These are phyloP conservation scores for Heterocephalus glaber DNA, from an alignment of 2,113 vertebrate species.

Conservation along the genomic window DNA sequence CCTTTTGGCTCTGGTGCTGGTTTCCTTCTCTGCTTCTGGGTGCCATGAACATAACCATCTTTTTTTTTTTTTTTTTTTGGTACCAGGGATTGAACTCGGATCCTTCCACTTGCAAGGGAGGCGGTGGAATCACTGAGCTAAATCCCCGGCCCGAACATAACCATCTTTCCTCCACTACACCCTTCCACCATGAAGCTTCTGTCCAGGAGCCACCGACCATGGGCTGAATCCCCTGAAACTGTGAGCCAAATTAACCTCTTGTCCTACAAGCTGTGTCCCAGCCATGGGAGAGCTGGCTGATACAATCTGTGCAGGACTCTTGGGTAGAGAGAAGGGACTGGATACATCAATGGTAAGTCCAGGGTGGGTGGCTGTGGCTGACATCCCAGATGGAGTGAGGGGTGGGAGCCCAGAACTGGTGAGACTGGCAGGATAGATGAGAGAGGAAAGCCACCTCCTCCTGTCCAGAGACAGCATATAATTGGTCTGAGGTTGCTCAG, in stretches of 20 bases:
- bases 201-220: not conserved
- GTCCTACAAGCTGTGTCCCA: not conserved
- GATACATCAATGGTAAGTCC: not conserved
- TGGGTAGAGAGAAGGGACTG: not conserved
- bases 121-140: too few relatives aligned
- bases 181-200: not conserved
- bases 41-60: not conserved
- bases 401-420: not conserved
- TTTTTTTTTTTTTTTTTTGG: too few relatives aligned
- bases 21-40: not conserved
- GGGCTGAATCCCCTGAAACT: not conserved
- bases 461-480: not conserved
- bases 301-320: not conserved
- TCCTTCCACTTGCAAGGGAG: too few relatives aligned
- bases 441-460: rapidly evolving
- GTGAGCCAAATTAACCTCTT: not conserved
- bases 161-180: not conserved
- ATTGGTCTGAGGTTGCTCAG: not conserved
- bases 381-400: not conserved
- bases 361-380: not conserved
- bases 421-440: not conserved
- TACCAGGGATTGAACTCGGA: too few relatives aligned
- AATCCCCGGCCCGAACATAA: too few relatives aligned
- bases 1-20: not conserved
- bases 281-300: not conserved